Conservation (phyloP, 2,888 invertebrate species). For the Diaprepes abbreviatus region DNA sequence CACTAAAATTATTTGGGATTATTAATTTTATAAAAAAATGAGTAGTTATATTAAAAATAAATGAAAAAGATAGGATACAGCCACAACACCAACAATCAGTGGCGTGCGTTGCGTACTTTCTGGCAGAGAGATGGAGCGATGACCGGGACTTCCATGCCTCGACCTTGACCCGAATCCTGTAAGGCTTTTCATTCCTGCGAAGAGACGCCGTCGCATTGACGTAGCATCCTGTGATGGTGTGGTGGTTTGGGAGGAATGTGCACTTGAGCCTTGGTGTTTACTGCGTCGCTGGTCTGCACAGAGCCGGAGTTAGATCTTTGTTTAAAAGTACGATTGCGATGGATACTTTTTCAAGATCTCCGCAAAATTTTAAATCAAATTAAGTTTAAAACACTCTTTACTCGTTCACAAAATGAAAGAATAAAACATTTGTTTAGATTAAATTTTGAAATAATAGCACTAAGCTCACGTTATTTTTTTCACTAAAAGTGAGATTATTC, state of each 20-base stretch:
- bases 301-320: conserved; percentile 49
- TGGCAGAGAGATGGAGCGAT: conserved; percentile 88
- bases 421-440: no score
- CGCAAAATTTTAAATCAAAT: neutral
- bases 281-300: conserved; percentile 48
- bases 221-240: conserved; percentile 66
- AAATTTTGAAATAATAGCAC: no score
- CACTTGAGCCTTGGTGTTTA: conserved; percentile 26
- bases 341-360: no score
- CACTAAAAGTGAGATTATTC: no score
- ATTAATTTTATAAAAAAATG: no score
- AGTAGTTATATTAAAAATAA: neutral
- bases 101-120: conserved; percentile 77
- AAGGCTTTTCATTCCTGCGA: conserved; percentile 86
- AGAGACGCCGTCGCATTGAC: conserved; percentile 81
- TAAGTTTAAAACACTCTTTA: no score
- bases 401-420: no score
- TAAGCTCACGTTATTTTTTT: no score
- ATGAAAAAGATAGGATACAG: conserved; percentile 11
- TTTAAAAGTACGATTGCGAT: neutral
- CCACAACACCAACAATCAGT: conserved; percentile 35
- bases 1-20: no score
- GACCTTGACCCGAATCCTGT: conserved; percentile 81
- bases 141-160: conserved; percentile 79
- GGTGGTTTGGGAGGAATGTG: conserved; percentile 22